A percentile compares a stretch with the other conserved stretches of the same genome.
phyloP scores from a whole-genome alignment of 2,113 vertebrate genomes.

The Ailurus styani region DNA sequence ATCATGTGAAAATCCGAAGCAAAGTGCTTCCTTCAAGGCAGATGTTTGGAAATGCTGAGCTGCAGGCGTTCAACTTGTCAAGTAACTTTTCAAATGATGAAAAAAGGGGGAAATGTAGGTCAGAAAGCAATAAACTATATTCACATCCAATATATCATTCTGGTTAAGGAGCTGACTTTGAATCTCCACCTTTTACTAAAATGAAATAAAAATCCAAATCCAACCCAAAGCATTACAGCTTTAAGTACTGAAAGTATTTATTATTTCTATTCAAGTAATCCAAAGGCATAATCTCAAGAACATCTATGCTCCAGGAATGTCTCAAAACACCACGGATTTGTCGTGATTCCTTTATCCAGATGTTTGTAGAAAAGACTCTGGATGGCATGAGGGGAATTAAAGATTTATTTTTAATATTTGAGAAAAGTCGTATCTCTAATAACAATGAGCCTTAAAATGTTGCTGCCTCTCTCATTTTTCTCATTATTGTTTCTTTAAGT shows the following conservation, averaged over 20 bases:
- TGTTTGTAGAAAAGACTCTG: constrained; percentile 81
- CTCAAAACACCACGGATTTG: constrained; percentile 81
- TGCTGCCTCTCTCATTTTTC: background rate
- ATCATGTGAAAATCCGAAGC: constrained; percentile 60
- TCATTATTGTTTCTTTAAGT: background rate
- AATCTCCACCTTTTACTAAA: constrained; percentile 85
- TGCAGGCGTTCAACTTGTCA: constrained; percentile 70
- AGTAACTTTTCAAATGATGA: constrained; percentile 79
- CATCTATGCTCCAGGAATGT: constrained; percentile 80
- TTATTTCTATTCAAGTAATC: constrained; percentile 85
- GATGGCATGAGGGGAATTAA: constrained; percentile 80
- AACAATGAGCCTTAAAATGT: constrained; percentile 77
- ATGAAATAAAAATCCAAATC: constrained; percentile 86
- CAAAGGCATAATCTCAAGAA: constrained; percentile 85
- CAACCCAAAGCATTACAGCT: constrained; percentile 83
- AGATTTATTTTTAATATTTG: constrained; percentile 84
- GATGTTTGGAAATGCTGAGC: constrained; percentile 74
- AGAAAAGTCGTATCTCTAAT: constrained; percentile 82
- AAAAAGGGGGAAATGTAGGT: constrained; percentile 79
- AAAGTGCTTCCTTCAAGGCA: constrained; percentile 67
- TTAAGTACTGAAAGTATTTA: constrained; percentile 87
- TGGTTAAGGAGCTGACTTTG: constrained; percentile 77
- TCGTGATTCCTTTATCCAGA: constrained; percentile 82
- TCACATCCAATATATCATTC: constrained; percentile 69
- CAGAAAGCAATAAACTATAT: constrained; percentile 81